Evolutionary conservation across 2,113 vertebrate species (phyloP).

Genomic region (Megatriorchis doriae): DNA sequence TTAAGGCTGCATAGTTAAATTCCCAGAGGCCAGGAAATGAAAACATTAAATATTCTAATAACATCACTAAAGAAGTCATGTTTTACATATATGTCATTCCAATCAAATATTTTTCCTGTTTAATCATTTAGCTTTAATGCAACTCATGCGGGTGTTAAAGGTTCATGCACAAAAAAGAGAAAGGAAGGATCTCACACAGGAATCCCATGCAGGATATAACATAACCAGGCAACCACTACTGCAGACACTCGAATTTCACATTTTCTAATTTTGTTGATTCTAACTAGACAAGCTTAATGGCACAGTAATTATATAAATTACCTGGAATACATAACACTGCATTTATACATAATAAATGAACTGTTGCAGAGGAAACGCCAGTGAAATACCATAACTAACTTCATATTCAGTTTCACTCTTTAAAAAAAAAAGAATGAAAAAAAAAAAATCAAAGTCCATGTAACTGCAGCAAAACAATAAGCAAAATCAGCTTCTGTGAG

Average conservation of each 20-base stretch:
- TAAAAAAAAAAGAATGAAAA: neutral
- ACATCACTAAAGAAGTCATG: slow-evolving; percentile 18
- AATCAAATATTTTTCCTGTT: slow-evolving; percentile 11
- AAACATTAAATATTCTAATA: slow-evolving; percentile 52
- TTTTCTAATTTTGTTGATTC: slow-evolving; percentile 25
- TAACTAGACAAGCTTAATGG: slow-evolving; percentile 27
- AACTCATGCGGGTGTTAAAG: neutral
- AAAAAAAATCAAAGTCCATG: neutral
- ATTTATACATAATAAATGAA: slow-evolving; percentile 19
- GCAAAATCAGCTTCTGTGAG: neutral
- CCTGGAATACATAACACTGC: neutral
- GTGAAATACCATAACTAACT: neutral
- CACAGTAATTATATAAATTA: slow-evolving; percentile 42
- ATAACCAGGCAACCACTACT: neutral
- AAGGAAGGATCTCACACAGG: neutral
- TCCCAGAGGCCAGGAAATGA: slow-evolving; percentile 39
- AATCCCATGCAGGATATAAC: neutral
- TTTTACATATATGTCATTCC: slow-evolving; percentile 42
- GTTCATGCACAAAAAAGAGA: neutral
- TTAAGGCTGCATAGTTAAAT: slow-evolving; percentile 29
- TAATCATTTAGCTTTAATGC: slow-evolving; percentile 4
- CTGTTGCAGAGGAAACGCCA: neutral
- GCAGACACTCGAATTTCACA: neutral
- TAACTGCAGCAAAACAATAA: neutral
- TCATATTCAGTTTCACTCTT: neutral